Evolutionary conservation across 2,888 invertebrate genomes (phyloP), one percentile per base, ranked within the genome.

Genomic region (Pollenia angustigena): DNA sequence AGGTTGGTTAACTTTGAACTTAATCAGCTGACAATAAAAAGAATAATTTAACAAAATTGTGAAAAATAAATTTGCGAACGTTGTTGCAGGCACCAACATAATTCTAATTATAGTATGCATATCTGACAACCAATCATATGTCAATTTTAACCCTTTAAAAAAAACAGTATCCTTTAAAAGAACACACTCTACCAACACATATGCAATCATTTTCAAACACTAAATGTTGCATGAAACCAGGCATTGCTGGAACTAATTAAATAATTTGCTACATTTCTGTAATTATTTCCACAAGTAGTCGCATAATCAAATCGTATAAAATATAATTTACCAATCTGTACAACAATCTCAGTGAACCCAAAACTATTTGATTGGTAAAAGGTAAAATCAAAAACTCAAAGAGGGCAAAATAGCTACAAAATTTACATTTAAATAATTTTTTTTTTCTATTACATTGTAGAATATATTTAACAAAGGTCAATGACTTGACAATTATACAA

Each of bases 401-500:
- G 64, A 11, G n/a, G 4, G 11, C 14, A 14, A 58, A 2, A 7
- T 2, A 52, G n/a, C 16, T 23, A 44, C 32, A 14, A 71, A 56
- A 46, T 11, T 48, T 7, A 14, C 11, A 18, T 16, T 42, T 11
- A 7, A n/a, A 69, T 3, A 40, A 16, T 32, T 6, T 12, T 42
- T 12, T 42, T 11, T 69, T 54, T 18, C 16, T 62, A 32, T 12
- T 58, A 48, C 16, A 64, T 79, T 60, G 6, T 32, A 32, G 32
- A 32, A 32, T 32, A 32, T 6, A 6, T 52, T 4, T 32, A 62
- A 54, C 68, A 66, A 40, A 14, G 75, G 68, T 82, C 75, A 82
- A 82, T 75, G 81, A 82, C 75, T 82, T 69, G 44, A 66, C 56
- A 66, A 48, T 69, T 74, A 16, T 66, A 12, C 16, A 52, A 44